phyloP scores from a whole-genome alignment of 1,140 invertebrate genomes.

The Heliothis subflexa region DNA sequence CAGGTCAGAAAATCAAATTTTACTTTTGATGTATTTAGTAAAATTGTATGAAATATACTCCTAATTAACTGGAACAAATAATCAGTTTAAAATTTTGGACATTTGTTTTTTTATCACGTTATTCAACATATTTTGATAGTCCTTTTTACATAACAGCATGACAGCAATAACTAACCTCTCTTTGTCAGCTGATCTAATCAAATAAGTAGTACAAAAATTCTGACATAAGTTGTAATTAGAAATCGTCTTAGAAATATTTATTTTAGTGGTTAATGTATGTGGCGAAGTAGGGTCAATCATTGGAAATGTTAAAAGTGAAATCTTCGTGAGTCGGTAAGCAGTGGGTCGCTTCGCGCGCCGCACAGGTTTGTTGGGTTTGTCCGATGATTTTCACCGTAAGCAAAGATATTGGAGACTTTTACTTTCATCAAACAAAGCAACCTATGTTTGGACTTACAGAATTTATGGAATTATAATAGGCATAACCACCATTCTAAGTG shows the following conservation, averaged over 20 bases:
- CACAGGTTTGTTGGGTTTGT: conserved; percentile 72
- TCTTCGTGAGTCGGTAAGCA: conserved; percentile 67
- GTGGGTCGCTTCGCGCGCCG: conserved; percentile 68
- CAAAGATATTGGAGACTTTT: conserved; percentile 67
- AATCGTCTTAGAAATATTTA: background rate
- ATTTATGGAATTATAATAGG: background rate
- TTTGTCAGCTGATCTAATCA: conserved; percentile 78
- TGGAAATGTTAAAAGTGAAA: conserved; percentile 81
- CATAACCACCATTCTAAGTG: background rate
- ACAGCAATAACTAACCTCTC: conserved; percentile 73
- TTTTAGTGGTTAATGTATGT: background rate
- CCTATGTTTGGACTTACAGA: conserved; percentile 14
- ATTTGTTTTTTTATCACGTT: conserved; percentile 41
- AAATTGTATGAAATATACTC: conserved; percentile 26
- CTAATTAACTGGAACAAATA: background rate
- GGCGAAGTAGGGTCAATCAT: conserved; percentile 57
- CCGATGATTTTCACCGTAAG: conserved; percentile 69
- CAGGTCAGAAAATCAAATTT: conserved; percentile 78
- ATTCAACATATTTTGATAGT: conserved; percentile 45
- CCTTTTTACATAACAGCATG: conserved; percentile 83
- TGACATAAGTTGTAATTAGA: conserved; percentile 29
- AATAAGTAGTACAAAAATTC: conserved; percentile 30
- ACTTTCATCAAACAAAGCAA: conserved; percentile 69
- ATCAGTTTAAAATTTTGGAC: background rate
- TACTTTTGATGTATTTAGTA: background rate